A percentile compares a stretch with the other conserved stretches of the same genome.
Evolutionary conservation across 2,113 vertebrate species (phyloP).

Genomic region (Lepus americanus): DNA sequence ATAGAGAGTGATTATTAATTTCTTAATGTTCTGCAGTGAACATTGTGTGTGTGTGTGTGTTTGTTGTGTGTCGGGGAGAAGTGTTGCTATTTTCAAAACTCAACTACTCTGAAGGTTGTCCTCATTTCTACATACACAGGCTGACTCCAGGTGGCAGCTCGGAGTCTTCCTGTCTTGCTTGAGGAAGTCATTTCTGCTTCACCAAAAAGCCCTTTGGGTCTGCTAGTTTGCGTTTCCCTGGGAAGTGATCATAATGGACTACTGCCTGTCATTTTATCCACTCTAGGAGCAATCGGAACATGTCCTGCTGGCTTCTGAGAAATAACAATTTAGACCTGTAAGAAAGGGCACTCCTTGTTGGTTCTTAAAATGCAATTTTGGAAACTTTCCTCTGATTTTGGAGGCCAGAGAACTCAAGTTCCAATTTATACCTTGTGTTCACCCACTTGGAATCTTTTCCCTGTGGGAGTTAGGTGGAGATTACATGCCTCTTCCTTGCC

Average conservation of each 20-base stretch:
- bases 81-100: background rate
- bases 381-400: background rate
- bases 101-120: background rate
- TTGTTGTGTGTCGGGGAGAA: background rate
- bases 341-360: background rate
- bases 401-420: conserved; percentile 3
- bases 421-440: background rate
- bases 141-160: fast-evolving
- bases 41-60: background rate
- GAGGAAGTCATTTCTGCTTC: background rate
- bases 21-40: background rate
- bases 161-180: background rate
- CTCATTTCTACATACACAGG: background rate
- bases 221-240: background rate
- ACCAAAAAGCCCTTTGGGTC: background rate
- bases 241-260: background rate
- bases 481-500: background rate
- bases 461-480: background rate
- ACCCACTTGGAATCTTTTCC: background rate
- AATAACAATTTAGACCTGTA: background rate
- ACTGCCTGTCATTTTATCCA: background rate
- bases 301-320: background rate
- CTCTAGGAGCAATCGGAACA: background rate
- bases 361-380: background rate
- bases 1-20: conserved; percentile 17